These are phyloP conservation scores for Zygogramma bicolorata DNA, from an alignment of 2,888 invertebrate genomes.

Conservation along the genomic window DNA sequence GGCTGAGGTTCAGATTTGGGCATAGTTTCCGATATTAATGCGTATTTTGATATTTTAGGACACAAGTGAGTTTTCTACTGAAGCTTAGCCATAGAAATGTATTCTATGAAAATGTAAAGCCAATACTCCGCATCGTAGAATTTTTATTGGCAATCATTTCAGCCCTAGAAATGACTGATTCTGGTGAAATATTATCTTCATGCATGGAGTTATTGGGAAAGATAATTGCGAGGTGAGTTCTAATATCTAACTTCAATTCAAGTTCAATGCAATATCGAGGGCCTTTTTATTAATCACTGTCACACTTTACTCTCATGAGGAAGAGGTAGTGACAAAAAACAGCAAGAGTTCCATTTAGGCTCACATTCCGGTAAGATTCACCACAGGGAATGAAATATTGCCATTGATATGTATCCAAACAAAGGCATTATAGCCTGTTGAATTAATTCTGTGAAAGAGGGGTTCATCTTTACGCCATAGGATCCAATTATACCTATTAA, in stretches of 20 bases:
- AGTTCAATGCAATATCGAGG: neutral
- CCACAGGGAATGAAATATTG: too few species aligned
- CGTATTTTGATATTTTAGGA: constrained; percentile 30
- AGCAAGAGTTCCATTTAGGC: too few species aligned
- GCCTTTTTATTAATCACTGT: too few species aligned
- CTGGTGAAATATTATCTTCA: constrained; percentile 29
- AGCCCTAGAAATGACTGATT: constrained; percentile 28
- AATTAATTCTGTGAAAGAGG: too few species aligned
- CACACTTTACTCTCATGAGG: too few species aligned
- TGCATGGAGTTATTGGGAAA: constrained; percentile 35
- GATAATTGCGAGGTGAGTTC: constrained; percentile 39
- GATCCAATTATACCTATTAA: neutral
- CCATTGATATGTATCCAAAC: too few species aligned
- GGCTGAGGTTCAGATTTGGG: too few species aligned
- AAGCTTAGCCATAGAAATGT: constrained; percentile 34
- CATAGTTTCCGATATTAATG: too few species aligned
- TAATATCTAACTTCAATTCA: neutral
- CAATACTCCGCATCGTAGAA: constrained; percentile 29
- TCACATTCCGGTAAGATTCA: too few species aligned
- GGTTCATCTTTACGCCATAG: too few species aligned
- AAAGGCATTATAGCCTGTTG: too few species aligned
- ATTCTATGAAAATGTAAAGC: constrained; percentile 38
- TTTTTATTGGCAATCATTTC: constrained; percentile 35
- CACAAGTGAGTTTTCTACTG: constrained; percentile 29
- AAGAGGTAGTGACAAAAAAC: too few species aligned